Percentiles rank a stretch among this genome's conserved stretches.
phyloP scores from a whole-genome alignment of 2,888 invertebrate genomes.

The Drosophila pegasa region DNA sequence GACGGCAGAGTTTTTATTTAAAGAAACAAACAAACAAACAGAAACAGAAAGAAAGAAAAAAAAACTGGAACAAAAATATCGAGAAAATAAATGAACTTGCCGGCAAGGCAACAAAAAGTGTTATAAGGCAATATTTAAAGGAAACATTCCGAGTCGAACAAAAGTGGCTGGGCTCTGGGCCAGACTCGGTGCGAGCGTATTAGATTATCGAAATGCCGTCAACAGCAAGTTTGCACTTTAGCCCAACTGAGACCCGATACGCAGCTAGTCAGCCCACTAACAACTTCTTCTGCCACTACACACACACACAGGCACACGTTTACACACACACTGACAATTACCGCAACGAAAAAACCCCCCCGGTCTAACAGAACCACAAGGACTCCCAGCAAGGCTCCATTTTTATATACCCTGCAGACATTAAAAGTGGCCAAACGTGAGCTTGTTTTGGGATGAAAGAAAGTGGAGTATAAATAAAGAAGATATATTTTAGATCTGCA shows the following conservation, averaged over 20 bases:
- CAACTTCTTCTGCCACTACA: conserved; percentile 38
- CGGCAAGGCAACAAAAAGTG: conserved; percentile 9
- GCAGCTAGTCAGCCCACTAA: conserved; percentile 16
- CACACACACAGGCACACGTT: conserved; percentile 5
- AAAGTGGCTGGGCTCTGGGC: not conserved
- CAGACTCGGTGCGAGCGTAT: not conserved
- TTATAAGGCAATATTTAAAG: conserved; percentile 1
- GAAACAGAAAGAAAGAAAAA: not conserved
- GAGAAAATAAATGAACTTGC: conserved; percentile 9
- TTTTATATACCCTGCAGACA: not conserved
- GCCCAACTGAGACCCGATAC: not conserved
- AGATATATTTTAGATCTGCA: too few relatives aligned
- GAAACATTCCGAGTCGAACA: not conserved
- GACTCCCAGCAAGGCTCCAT: not conserved
- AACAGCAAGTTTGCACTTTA: conserved; percentile 19
- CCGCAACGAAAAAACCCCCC: conserved; percentile 9
- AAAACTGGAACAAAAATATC: not conserved
- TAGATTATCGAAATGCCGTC: conserved; percentile 23
- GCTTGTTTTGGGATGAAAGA: too few relatives aligned
- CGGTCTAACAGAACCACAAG: conserved; percentile 1
- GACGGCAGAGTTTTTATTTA: not conserved
- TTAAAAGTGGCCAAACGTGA: too few relatives aligned
- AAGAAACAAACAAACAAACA: not conserved
- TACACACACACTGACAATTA: conserved; percentile 5
- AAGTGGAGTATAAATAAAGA: too few relatives aligned